phyloP scores from a whole-genome alignment of 2,113 vertebrate species.

The Mustelus asterias region DNA sequence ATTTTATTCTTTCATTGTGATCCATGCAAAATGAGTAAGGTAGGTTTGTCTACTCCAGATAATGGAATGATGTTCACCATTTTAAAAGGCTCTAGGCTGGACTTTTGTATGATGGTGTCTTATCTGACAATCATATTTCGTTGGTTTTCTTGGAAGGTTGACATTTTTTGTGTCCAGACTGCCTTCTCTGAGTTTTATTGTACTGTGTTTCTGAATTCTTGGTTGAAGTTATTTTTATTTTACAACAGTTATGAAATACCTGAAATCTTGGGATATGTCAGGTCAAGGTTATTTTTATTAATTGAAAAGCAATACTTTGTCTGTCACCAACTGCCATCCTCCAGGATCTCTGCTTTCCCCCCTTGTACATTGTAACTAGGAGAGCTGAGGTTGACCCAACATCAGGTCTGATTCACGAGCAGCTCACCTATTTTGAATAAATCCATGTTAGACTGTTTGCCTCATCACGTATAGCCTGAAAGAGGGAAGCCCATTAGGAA shows the following conservation, averaged over 20 bases:
- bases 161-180: background rate
- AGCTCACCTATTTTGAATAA: background rate
- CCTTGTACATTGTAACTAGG: background rate
- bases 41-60: background rate
- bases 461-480: background rate
- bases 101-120: slow-evolving; percentile 35
- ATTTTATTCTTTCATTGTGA: background rate
- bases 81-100: slow-evolving; percentile 33
- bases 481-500: background rate
- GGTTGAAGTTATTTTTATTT: background rate
- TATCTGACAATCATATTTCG: rapidly evolving
- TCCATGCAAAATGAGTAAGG: background rate
- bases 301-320: background rate
- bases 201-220: background rate
- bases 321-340: background rate
- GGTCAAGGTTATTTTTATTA: background rate
- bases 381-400: background rate
- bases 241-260: background rate
- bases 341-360: background rate
- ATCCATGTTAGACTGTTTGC: background rate
- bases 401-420: background rate
- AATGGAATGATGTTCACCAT: background rate
- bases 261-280: background rate
- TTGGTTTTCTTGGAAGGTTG: slow-evolving; percentile 23
- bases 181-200: background rate